A percentile compares a stretch with the other conserved stretches of the same genome.
These are phyloP conservation scores for Belonocnema kinseyi DNA, from an alignment of 1,140 invertebrate genomes.

Conservation along the genomic window DNA sequence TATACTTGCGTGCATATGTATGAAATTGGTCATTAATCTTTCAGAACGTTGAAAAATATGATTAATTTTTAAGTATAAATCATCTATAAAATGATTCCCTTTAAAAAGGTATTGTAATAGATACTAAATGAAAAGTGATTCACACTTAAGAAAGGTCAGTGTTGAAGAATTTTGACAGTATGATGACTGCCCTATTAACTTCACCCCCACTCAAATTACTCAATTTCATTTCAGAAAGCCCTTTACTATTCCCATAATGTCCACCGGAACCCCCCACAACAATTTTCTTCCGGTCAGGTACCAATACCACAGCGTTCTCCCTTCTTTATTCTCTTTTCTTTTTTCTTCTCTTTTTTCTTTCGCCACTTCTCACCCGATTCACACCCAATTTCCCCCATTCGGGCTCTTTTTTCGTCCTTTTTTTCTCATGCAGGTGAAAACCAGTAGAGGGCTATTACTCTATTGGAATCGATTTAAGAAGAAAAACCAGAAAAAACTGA, in stretches of 20 bases:
- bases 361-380: slow-evolving; percentile 42
- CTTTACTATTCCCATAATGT: slow-evolving; percentile 25
- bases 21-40: too few species aligned
- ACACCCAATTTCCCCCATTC: slow-evolving; percentile 22
- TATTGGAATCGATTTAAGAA: slow-evolving; percentile 1
- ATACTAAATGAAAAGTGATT: too few species aligned
- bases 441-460: slow-evolving; percentile 4
- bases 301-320: slow-evolving; percentile 41
- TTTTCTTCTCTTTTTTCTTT: not conserved
- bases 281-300: slow-evolving; percentile 52
- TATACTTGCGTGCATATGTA: too few species aligned
- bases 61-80: too few species aligned
- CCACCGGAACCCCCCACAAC: slow-evolving; percentile 37
- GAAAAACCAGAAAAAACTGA: slow-evolving; percentile 10
- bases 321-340: not conserved
- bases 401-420: not conserved
- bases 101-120: too few species aligned
- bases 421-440: not conserved
- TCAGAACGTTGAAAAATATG: too few species aligned
- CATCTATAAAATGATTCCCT: too few species aligned
- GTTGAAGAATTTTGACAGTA: not conserved
- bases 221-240: not conserved
- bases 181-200: not conserved
- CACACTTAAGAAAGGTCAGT: not conserved
- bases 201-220: not conserved